A percentile compares a stretch with the other conserved stretches of the same genome.
phyloP scores from a whole-genome alignment of 2,888 invertebrate genomes.

The Ypsolopha scabrella region DNA sequence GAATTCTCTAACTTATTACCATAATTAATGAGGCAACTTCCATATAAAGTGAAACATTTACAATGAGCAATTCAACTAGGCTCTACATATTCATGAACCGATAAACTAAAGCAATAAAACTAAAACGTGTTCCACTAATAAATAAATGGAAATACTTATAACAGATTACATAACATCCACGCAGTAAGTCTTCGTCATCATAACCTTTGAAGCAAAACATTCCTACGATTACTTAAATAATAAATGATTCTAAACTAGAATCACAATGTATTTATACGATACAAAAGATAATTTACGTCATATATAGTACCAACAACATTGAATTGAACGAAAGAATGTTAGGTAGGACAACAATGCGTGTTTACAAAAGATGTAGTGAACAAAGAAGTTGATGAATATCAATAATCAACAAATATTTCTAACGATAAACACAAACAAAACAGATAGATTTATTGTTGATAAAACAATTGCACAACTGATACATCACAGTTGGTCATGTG shows the following conservation, averaged over 20 bases:
- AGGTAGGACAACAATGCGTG: conserved; percentile 23
- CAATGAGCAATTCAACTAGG: background rate
- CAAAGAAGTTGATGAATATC: conserved; percentile 41
- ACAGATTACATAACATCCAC: no score
- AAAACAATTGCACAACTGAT: conserved; percentile 48
- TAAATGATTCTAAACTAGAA: no score
- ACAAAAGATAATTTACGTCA: conserved; percentile 31
- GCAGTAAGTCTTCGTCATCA: no score
- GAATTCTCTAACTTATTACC: conserved; percentile 6
- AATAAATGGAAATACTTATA: no score
- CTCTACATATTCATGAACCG: no score
- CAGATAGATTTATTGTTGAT: conserved; percentile 27
- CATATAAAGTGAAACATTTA: background rate
- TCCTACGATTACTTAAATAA: no score
- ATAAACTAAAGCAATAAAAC: no score
- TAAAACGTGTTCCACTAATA: no score
- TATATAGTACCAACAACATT: conserved; percentile 27
- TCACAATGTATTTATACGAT: conserved; percentile 2
- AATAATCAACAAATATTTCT: conserved; percentile 27
- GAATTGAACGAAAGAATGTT: conserved; percentile 21
- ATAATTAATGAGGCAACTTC: conserved; percentile 5
- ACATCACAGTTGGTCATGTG: conserved; percentile 37
- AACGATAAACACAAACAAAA: conserved; percentile 24
- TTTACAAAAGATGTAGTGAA: conserved; percentile 28
- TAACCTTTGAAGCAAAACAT: no score